Evolutionary conservation across 1,140 invertebrate genomes (phyloP).

Genomic region (Bradynema listronoti): DNA sequence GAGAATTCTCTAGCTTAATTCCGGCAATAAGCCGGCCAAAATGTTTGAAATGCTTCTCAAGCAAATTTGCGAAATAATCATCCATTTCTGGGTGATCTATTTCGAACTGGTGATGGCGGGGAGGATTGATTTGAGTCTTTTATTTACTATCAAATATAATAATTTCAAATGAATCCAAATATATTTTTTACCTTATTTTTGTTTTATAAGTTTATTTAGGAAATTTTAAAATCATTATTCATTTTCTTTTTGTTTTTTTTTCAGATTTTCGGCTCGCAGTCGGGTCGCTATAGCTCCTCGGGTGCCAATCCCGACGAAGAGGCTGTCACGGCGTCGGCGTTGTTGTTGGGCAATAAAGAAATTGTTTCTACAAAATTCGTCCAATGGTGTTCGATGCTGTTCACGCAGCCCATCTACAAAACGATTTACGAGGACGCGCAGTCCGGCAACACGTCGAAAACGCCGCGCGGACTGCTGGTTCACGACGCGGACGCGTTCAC

Average conservation of each 20-base stretch:
- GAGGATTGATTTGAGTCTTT: no score
- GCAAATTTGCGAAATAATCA: no score
- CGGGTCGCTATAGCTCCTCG: constrained; percentile 30
- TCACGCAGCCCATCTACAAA: constrained; percentile 51
- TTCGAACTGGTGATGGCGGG: no score
- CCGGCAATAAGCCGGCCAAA: no score
- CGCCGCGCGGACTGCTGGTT: constrained; percentile 39
- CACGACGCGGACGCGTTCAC: constrained; percentile 32
- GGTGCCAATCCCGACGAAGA: constrained; percentile 23
- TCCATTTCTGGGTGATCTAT: no score
- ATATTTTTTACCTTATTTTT: no score
- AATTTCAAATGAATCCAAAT: no score
- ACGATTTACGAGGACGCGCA: constrained; percentile 44
- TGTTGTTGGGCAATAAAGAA: constrained; percentile 19
- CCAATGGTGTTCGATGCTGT: constrained; percentile 54
- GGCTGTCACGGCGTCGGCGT: constrained; percentile 6
- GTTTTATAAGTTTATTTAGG: no score
- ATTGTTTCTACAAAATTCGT: constrained; percentile 53
- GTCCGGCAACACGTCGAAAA: constrained; percentile 26
- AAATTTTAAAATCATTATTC: no score
- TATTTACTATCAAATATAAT: no score
- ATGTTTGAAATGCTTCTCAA: no score
- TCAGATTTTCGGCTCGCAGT: constrained; percentile 38
- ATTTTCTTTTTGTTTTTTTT: constrained; percentile 15
- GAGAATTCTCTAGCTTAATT: no score